These are phyloP conservation scores for Telmatherina bonti DNA, from an alignment of 2,797 vertebrate species.

Conservation along the genomic window DNA sequence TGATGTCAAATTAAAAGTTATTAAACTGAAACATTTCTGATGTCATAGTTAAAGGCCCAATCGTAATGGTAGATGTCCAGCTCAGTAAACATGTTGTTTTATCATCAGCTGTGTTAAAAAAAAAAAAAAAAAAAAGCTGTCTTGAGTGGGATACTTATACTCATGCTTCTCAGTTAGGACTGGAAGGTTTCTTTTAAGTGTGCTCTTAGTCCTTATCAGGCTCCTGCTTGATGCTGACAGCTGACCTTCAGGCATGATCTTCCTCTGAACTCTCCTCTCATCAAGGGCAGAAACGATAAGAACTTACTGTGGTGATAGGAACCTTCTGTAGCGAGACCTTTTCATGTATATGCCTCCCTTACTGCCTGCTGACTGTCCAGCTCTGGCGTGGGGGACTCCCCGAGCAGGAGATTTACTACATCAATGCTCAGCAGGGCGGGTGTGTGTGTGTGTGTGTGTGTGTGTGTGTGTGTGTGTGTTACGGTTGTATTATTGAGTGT, in stretches of 20 bases:
- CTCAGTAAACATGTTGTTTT: not conserved
- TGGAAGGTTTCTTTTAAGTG: constrained; percentile 44
- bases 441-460: too few relatives aligned
- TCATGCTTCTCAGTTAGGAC: constrained; percentile 42
- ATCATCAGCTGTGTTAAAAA: constrained; percentile 14
- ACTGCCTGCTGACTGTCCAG: constrained; percentile 23
- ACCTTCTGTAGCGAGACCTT: constrained; percentile 36
- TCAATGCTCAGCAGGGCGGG: constrained; percentile 31
- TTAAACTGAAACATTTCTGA: not conserved
- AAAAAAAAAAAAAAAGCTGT: not conserved
- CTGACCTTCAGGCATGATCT: constrained; percentile 79
- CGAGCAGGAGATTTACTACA: constrained; percentile 57
- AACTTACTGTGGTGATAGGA: constrained; percentile 69
- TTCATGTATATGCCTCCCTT: constrained; percentile 22
- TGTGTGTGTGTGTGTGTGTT: too few relatives aligned
- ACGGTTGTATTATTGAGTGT: not conserved
- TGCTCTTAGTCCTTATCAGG: constrained; percentile 73
- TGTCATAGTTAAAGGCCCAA: not conserved
- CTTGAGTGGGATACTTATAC: constrained; percentile 27
- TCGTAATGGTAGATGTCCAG: not conserved
- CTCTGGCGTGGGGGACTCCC: constrained; percentile 38
- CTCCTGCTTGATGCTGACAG: constrained; percentile 62
- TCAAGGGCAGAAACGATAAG: constrained; percentile 79
- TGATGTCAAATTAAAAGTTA: not conserved
- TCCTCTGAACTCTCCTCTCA: constrained; percentile 60